Percentiles rank a stretch among this genome's conserved stretches.
Evolutionary conservation across 2,888 invertebrate species (phyloP).

Genomic region (Erebia epiphron): DNA sequence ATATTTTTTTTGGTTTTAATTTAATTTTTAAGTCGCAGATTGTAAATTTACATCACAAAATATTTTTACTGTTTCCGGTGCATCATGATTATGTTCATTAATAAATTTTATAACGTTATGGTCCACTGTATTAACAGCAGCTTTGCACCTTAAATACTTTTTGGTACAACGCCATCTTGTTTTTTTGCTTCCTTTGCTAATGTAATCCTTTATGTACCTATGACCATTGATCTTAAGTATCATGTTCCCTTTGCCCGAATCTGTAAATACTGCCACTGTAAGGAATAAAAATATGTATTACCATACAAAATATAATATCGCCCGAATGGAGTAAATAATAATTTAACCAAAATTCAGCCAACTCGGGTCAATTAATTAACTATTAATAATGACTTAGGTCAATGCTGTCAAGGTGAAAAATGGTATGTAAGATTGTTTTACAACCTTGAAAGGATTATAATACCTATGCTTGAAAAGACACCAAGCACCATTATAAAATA

Average conservation of each 20-base stretch:
- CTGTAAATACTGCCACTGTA: conserved; percentile 25
- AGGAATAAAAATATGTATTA: background rate
- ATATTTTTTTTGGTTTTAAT: background rate
- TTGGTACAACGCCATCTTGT: conserved; percentile 54
- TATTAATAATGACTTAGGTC: too few relatives aligned
- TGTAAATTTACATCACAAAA: background rate
- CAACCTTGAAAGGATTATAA: too few relatives aligned
- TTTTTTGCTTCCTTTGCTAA: conserved; percentile 33
- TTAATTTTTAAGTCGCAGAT: background rate
- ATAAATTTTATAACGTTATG: conserved; percentile 40
- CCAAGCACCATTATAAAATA: too few relatives aligned
- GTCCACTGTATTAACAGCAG: conserved; percentile 45
- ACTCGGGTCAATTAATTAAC: too few relatives aligned
- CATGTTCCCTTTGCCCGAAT: conserved; percentile 20
- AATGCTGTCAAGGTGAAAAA: too few relatives aligned
- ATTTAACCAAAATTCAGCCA: too few relatives aligned
- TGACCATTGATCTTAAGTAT: conserved; percentile 37
- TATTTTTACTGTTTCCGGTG: background rate
- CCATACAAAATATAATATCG: too few relatives aligned
- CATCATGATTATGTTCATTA: conserved; percentile 42
- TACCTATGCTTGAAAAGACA: too few relatives aligned
- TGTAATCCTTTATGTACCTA: conserved; percentile 43
- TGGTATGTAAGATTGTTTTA: too few relatives aligned
- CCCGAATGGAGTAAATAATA: too few relatives aligned
- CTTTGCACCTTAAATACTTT: conserved; percentile 45